These are phyloP conservation scores for Myoxocephalus aenaeus DNA, from an alignment of 2,797 vertebrate species.

Conservation along the genomic window DNA sequence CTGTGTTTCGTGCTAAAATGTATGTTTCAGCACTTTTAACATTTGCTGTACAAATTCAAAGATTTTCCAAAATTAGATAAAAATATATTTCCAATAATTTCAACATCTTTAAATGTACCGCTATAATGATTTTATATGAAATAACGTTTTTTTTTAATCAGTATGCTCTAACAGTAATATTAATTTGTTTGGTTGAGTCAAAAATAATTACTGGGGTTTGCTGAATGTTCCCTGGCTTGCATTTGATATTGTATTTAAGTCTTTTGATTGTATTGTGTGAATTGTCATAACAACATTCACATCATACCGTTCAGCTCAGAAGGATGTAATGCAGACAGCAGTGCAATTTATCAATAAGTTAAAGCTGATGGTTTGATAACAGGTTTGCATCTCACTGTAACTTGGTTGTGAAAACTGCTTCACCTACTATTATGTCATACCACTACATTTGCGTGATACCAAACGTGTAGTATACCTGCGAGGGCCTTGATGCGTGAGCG, in stretches of 20 bases:
- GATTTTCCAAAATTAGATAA: no score
- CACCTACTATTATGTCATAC: no score
- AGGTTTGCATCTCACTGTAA: no score
- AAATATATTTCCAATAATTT: no score
- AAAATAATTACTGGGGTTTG: constrained; percentile 1
- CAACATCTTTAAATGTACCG: not conserved
- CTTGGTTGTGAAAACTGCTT: no score
- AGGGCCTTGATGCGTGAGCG: constrained; percentile 95
- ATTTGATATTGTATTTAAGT: not conserved
- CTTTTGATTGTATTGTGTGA: not conserved
- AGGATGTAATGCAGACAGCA: not conserved
- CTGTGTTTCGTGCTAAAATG: not conserved
- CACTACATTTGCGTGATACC: no score
- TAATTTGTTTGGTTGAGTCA: not conserved
- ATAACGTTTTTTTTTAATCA: not conserved
- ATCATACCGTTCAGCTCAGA: not conserved
- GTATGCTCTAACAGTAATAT: not conserved
- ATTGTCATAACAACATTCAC: not conserved
- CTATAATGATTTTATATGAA: not conserved
- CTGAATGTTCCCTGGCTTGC: not conserved
- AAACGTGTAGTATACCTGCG: constrained; percentile 83
- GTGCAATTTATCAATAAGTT: not conserved
- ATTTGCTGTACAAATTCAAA: not conserved
- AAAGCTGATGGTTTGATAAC: constrained; percentile 7
- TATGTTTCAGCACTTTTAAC: constrained; percentile 1